These are phyloP conservation scores for Phalangium opilio DNA, from an alignment of 2,888 invertebrate species.

Conservation along the genomic window DNA sequence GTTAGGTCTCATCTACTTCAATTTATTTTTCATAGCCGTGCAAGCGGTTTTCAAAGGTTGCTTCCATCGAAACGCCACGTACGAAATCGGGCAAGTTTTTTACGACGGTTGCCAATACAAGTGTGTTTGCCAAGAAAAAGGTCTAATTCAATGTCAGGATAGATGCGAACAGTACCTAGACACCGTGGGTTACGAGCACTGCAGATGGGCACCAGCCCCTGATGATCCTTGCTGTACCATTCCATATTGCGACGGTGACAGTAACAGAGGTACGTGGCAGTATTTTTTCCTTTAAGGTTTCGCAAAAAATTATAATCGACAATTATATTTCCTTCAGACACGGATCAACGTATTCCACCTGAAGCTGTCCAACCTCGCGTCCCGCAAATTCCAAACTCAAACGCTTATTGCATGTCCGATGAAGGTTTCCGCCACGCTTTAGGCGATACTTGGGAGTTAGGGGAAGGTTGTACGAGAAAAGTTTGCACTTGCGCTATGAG, in stretches of 20 bases:
- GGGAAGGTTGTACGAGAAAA: slow-evolving; percentile 20
- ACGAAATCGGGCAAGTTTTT: slow-evolving; percentile 53
- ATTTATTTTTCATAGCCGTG: slow-evolving; percentile 9
- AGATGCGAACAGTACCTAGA: slow-evolving; percentile 20
- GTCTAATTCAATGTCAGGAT: slow-evolving; percentile 28
- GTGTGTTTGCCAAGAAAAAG: slow-evolving; percentile 58
- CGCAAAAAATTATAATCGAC: no score
- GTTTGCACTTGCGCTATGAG: slow-evolving; percentile 20
- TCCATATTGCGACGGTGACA: slow-evolving; percentile 55
- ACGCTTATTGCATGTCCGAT: neutral
- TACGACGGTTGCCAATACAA: slow-evolving; percentile 63
- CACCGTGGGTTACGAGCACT: slow-evolving; percentile 20
- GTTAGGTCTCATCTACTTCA: no score
- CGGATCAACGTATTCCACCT: no score
- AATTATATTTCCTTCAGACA: no score
- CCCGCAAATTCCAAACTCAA: neutral
- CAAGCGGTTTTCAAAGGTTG: slow-evolving; percentile 20
- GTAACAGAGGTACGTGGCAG: neutral
- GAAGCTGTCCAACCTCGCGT: no score
- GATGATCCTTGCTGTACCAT: slow-evolving; percentile 69
- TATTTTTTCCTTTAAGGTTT: neutral
- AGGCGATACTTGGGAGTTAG: slow-evolving; percentile 23
- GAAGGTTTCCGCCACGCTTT: slow-evolving; percentile 7
- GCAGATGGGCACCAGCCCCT: slow-evolving; percentile 44
- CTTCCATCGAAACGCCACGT: slow-evolving; percentile 37